These are phyloP conservation scores for Sipha flava DNA, from an alignment of 1,140 invertebrate species.

Conservation along the genomic window DNA sequence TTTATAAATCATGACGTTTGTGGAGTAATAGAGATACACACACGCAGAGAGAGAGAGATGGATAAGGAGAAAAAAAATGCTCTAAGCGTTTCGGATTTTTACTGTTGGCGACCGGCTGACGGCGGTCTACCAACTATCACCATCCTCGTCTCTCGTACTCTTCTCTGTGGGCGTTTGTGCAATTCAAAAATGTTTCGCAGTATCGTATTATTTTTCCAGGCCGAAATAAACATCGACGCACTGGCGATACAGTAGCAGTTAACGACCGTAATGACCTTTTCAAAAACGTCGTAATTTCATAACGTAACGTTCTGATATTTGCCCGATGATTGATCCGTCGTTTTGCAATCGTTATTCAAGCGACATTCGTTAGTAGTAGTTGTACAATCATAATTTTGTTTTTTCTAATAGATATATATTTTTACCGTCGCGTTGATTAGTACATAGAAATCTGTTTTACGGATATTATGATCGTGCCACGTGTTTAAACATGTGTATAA, in stretches of 20 bases:
- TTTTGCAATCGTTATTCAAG: background rate
- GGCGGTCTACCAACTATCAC: background rate
- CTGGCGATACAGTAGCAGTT: background rate
- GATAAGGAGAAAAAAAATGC: background rate
- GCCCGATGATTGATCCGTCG: background rate
- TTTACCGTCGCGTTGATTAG: background rate
- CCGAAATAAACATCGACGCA: background rate
- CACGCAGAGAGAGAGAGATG: background rate
- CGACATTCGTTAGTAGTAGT: background rate
- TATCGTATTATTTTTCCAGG: background rate
- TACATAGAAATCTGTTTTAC: constrained; percentile 11
- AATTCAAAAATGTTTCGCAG: too few relatives aligned
- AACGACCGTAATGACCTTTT: background rate
- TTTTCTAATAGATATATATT: background rate
- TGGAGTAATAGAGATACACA: too few relatives aligned
- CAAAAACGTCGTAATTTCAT: background rate
- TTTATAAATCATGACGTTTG: background rate
- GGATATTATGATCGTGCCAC: background rate
- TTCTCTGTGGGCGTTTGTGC: too few relatives aligned
- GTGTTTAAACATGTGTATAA: constrained; percentile 13
- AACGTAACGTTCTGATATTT: background rate
- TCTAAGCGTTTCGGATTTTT: background rate
- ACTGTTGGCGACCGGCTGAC: constrained; percentile 7
- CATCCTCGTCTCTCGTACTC: background rate
- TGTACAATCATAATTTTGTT: background rate